Evolutionary conservation across 92 coral and sea anemone genomes (phyloP), one percentile per base, ranked within the genome.

Genomic region (Paragorgia papillata): DNA sequence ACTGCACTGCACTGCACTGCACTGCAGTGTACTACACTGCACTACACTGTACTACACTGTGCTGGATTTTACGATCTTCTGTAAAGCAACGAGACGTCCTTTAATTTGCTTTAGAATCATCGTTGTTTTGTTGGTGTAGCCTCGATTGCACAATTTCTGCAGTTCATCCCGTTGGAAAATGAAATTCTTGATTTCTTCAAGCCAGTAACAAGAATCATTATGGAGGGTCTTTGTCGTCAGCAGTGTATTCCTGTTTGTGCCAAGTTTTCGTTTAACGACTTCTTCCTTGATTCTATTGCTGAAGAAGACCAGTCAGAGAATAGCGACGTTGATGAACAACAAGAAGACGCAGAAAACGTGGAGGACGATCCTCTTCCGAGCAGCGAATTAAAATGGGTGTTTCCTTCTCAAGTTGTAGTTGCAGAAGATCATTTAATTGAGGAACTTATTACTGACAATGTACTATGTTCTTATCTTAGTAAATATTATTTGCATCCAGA

Each of bases 121-220:
- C 84, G 86, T 26, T 76, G 75, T 21, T 87, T 92, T 57, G 17
- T 85, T 27, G 95, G 95, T 15, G 81, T 92, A 20, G 73, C 91
- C 29, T 85, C 91, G 13, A 62, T 89, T 53, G 84, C 83, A 73
- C 75, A 82, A 25, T 89, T 84, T 61, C 83, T 92, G 30, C 95
- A 90, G 34, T 92, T 87, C 60, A 91, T 92, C 17, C 97, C 97
- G 13, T 81, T 92, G 65, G 91, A 92, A 46, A 90, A 92, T 18
- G 97, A 92, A 84, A 89, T 92, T 21, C 53, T 85, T 41, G 95
- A 87, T 58, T 92, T 92, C 78, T 92, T 92, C 55, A 76, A 87
- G 35, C 97, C 97, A 32, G 95, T 92, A 24, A 91, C 97, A 7
- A 85, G 85, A 15, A 82, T 83, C 13, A 89, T 92, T 20, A 81